These are phyloP conservation scores for Porites cylindrica DNA, from an alignment of 92 coral and sea anemone species.

Conservation along the genomic window DNA sequence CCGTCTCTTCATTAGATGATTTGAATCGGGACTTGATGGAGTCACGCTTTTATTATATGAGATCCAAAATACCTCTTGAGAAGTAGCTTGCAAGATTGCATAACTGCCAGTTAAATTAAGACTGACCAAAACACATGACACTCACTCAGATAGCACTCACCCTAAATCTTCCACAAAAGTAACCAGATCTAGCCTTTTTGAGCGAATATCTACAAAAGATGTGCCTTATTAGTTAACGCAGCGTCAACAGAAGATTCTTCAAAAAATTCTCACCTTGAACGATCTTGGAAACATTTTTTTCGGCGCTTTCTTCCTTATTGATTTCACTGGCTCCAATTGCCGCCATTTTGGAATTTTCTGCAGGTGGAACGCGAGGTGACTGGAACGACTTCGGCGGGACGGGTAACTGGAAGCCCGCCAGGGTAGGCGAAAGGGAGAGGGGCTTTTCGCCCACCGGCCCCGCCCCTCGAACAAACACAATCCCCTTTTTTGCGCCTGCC, in stretches of 20 bases:
- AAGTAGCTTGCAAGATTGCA: neutral
- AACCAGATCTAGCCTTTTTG: constrained; percentile 47
- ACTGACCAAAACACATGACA: neutral
- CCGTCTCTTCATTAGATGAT: too few relatives aligned
- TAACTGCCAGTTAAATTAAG: neutral
- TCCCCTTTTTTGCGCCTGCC: too few relatives aligned
- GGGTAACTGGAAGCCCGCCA: neutral
- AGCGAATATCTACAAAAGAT: constrained; percentile 50
- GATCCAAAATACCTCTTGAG: neutral
- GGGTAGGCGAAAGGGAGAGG: neutral
- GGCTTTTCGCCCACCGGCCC: too few relatives aligned
- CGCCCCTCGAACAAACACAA: too few relatives aligned
- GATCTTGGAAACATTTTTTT: constrained; percentile 16
- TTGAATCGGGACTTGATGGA: too few relatives aligned
- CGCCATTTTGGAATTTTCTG: constrained; percentile 35
- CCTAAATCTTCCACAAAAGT: constrained; percentile 73
- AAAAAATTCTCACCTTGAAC: constrained; percentile 19
- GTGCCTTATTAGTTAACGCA: neutral
- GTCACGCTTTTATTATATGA: too few relatives aligned
- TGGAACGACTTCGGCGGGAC: neutral
- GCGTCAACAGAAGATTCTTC: neutral
- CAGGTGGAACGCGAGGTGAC: constrained; percentile 37
- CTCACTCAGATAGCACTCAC: constrained; percentile 28
- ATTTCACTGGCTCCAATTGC: neutral
- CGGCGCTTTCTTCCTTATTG: constrained; percentile 15